Conservation (phyloP, 2,888 invertebrate genomes). For the Agonopterix alstromeriana region DNA sequence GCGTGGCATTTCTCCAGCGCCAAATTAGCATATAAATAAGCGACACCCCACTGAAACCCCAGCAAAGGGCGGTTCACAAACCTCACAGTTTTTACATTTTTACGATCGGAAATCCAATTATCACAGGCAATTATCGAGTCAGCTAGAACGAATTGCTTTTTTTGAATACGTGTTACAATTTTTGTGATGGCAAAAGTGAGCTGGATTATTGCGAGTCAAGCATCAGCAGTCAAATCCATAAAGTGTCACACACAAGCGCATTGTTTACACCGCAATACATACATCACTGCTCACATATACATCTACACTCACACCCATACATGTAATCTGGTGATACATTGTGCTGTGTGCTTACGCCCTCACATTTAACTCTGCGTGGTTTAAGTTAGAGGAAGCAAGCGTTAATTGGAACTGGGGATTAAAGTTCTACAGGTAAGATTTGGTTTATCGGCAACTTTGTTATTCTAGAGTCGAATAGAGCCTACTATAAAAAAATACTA, state of each 20-base stretch:
- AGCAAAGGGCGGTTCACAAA: slow-evolving; percentile 39
- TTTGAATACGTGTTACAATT: not conserved
- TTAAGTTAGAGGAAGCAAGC: slow-evolving; percentile 10
- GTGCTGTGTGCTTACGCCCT: slow-evolving; percentile 54
- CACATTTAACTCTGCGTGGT: slow-evolving; percentile 33
- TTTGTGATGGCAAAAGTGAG: slow-evolving; percentile 37
- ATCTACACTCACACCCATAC: slow-evolving; percentile 33
- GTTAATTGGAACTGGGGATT: not conserved
- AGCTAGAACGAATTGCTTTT: slow-evolving; percentile 21
- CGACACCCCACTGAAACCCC: slow-evolving; percentile 44
- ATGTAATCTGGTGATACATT: slow-evolving; percentile 63
- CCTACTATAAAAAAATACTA: too few relatives aligned
- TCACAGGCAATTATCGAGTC: slow-evolving; percentile 67
- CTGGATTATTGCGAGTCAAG: not conserved
- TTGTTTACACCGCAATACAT: slow-evolving; percentile 31
- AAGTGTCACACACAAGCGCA: slow-evolving; percentile 22
- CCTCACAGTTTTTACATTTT: slow-evolving; percentile 53
- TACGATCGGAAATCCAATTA: slow-evolving; percentile 69
- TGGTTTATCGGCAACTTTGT: too few relatives aligned
- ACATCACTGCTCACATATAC: slow-evolving; percentile 36
- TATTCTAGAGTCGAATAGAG: too few relatives aligned
- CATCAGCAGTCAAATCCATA: slow-evolving; percentile 19
- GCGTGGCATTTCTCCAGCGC: slow-evolving; percentile 58
- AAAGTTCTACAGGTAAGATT: not conserved
- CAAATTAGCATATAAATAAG: slow-evolving; percentile 74